Base-by-base conservation (phyloP, 2,888 invertebrate species). In the Perizoma flavofasciatum region DNA sequence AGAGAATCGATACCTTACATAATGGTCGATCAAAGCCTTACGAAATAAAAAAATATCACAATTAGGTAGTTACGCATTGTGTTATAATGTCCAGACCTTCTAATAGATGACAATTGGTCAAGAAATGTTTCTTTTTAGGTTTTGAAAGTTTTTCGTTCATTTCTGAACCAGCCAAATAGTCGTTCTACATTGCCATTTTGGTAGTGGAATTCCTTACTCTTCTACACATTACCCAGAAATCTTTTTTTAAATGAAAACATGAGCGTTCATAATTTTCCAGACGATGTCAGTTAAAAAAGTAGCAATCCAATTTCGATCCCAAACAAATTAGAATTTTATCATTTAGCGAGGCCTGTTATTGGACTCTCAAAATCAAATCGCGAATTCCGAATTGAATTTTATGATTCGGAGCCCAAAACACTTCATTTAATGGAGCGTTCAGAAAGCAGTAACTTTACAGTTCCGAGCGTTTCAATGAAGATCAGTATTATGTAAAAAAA, bases 321-420 rank as follows among this genome's bases (percentile, higher is more conserved):
- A 79, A 85, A 82, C 75, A 77, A 80, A 81, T 78, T 79, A 74
- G 70, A 80, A 77, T 80, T 82, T 78, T 77, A 82, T 79, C 77
- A 78, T 78, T 81, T 76, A 75, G 73, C 75, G 69, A 77, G 45
- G 70, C 70, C 71, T 77, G 73, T 81, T 84, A 83, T 83, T 84
- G 77, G 74, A 81, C 83, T 81, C 78, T 69, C 66, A 74, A 75
- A 75, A 79, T 77, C 71, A 74, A 78, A 77, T 75, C 68, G 70
- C 66, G 71, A 79, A 75, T 75, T 76, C 70, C 66, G 69, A 77
- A 76, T 81, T 72, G 69, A 74, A 81, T 78, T 73, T 79, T 60
- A 72, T 69, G 71, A 72, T 75, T 68, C 68, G 67, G 71, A 72
- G 64, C 66, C 62, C 68, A 69, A 72, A 75, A 74, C 71, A 71